Conservation (phyloP, 2,797 vertebrate genomes). For the Onychomys torridus region DNA sequence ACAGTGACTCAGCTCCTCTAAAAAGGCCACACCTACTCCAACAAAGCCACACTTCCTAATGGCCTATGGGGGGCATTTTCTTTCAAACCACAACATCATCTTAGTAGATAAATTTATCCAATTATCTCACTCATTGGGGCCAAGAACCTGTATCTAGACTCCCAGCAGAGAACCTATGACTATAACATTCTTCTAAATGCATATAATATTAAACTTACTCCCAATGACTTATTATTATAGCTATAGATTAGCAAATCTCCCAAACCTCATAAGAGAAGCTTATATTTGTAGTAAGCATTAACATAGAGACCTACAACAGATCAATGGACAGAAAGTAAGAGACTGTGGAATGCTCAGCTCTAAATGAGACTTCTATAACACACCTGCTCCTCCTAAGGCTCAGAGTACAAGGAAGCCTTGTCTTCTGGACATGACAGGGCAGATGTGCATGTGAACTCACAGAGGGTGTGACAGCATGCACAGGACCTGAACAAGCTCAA, state of each 20-base stretch:
- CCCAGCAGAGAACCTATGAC: background rate
- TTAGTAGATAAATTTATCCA: background rate
- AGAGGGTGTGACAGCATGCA: too few species aligned
- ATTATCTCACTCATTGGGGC: background rate
- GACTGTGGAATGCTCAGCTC: too few species aligned
- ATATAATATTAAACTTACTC: background rate
- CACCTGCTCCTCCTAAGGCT: background rate
- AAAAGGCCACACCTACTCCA: background rate
- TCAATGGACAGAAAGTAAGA: background rate
- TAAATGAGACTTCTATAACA: background rate
- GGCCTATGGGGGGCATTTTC: background rate
- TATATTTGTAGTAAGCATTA: background rate
- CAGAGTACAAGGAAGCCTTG: background rate
- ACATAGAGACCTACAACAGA: background rate
- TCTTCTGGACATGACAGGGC: fast-evolving
- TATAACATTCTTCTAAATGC: background rate
- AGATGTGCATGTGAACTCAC: background rate
- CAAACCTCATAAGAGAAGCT: background rate
- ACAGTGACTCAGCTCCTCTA: background rate
- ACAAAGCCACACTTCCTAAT: background rate
- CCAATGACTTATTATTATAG: background rate
- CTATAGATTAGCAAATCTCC: background rate
- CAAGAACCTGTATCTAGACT: background rate
- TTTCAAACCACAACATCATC: background rate
- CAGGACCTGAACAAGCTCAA: background rate